These are phyloP conservation scores for Sebastes diaconus DNA, from an alignment of 2,797 vertebrate species.

Conservation along the genomic window DNA sequence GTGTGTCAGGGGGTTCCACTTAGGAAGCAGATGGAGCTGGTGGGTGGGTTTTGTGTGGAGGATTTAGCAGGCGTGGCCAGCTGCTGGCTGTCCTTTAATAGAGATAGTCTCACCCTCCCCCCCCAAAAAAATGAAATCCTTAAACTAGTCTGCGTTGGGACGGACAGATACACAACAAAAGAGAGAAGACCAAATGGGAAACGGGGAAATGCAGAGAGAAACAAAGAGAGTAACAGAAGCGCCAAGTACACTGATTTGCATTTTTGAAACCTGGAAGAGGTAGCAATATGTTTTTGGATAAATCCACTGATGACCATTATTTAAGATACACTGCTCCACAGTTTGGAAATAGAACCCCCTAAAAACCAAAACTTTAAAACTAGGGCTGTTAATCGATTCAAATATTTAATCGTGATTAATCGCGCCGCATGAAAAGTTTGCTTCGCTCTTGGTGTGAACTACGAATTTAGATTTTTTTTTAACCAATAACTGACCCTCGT, in stretches of 20 bases:
- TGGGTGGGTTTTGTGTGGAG: constrained; percentile 66
- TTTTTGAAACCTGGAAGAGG: not conserved
- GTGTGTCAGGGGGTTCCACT: constrained; percentile 44
- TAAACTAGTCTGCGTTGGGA: constrained; percentile 19
- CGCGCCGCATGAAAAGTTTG: too few relatives aligned
- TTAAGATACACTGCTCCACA: not conserved
- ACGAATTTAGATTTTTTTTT: too few relatives aligned
- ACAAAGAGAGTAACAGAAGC: not conserved
- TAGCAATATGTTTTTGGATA: not conserved
- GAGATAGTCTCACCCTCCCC: constrained; percentile 23
- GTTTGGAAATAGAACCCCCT: too few relatives aligned
- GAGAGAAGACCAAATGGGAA: not conserved
- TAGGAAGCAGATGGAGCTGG: constrained; percentile 75
- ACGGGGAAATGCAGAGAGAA: not conserved
- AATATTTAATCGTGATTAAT: too few relatives aligned
- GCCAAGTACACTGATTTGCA: not conserved
- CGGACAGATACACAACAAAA: constrained; percentile 18
- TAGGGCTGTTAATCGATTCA: too few relatives aligned
- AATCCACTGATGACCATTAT: not conserved
- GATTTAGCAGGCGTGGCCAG: constrained; percentile 69
- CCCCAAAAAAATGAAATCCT: constrained; percentile 36
- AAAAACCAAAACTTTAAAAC: too few relatives aligned
- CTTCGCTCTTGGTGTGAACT: too few relatives aligned
- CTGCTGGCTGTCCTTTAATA: constrained; percentile 64
- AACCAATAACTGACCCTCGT: too few relatives aligned